Percentiles rank a stretch among this genome's conserved stretches.
These are phyloP conservation scores for Penaeus monodon DNA, from an alignment of 2,888 invertebrate species.

Conservation along the genomic window DNA sequence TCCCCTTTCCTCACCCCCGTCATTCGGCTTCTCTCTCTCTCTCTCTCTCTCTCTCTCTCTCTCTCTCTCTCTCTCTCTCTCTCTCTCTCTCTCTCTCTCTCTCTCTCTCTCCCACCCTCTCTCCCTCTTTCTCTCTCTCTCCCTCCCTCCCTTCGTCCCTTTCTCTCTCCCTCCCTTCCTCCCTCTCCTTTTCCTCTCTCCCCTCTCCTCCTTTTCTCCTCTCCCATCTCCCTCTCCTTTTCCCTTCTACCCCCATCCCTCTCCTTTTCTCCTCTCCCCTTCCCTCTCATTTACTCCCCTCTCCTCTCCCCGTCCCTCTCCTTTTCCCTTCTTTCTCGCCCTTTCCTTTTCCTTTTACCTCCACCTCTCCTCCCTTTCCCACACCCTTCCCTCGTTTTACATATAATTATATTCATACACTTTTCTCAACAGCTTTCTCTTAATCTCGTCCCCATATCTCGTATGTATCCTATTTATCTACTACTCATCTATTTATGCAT, in stretches of 20 bases:
- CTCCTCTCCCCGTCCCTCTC: neutral
- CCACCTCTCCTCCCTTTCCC: neutral
- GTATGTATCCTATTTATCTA: too few relatives aligned
- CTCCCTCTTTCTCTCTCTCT: constrained; percentile 10
- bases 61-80: neutral
- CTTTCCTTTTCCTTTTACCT: too few relatives aligned
- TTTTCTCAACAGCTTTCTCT: neutral
- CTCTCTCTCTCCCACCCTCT: constrained; percentile 5
- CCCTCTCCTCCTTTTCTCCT: neutral
- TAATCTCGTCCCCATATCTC: neutral
- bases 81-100: neutral
- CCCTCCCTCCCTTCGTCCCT: constrained; percentile 19
- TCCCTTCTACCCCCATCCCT: too few relatives aligned
- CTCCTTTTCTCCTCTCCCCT: neutral
- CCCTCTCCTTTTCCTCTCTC: neutral
- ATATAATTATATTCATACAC: neutral
- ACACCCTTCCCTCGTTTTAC: neutral
- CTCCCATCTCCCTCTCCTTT: too few relatives aligned
- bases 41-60: neutral
- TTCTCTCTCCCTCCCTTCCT: constrained; percentile 26
- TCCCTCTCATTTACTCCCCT: neutral
- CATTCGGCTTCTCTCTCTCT: neutral
- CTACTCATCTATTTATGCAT: too few relatives aligned
- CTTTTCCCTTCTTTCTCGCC: constrained; percentile 23
- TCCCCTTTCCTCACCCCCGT: constrained; percentile 19